A percentile compares a stretch with the other conserved stretches of the same genome.
Evolutionary conservation across 37 sponge, comb jelly and placozoan species (phyloP).

Genomic region (Cliona cf. orientalis): DNA sequence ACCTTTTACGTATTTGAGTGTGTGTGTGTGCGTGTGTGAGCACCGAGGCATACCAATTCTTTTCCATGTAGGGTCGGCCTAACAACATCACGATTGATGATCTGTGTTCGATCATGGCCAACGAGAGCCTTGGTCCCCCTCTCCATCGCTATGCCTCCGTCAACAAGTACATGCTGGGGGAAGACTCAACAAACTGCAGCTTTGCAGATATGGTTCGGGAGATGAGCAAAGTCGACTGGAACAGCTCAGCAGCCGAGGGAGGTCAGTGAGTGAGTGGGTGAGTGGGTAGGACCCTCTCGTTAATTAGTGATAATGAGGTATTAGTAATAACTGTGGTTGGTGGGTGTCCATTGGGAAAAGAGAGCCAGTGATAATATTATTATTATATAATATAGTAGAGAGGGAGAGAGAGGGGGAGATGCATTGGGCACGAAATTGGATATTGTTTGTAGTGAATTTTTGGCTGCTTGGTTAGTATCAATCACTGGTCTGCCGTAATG

Average conservation of each 20-base stretch:
- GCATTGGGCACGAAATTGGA: not conserved
- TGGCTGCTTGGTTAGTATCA: not conserved
- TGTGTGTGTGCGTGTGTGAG: not conserved
- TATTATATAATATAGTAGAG: not conserved
- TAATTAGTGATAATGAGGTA: not conserved
- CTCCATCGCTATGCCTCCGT: conserved; percentile 66
- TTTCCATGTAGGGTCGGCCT: conserved; percentile 37
- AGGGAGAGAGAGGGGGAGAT: not conserved
- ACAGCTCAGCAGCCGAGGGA: not conserved
- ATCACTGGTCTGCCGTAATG: not conserved
- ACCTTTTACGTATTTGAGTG: not conserved
- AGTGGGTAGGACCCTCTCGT: not conserved
- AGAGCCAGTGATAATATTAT: not conserved
- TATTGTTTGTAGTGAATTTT: not conserved
- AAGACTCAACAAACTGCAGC: not conserved
- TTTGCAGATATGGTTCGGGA: not conserved
- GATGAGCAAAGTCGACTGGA: not conserved
- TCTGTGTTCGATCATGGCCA: conserved; percentile 73
- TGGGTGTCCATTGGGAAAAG: not conserved
- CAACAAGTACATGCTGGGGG: conserved; percentile 17
- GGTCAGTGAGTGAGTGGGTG: not conserved
- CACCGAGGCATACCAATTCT: not conserved
- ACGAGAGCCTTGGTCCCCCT: conserved; percentile 26
- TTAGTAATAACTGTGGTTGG: not conserved
- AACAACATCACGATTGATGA: conserved; percentile 60